Base-by-base conservation (phyloP, 2,113 vertebrate species). In the Perognathus longimembris region DNA sequence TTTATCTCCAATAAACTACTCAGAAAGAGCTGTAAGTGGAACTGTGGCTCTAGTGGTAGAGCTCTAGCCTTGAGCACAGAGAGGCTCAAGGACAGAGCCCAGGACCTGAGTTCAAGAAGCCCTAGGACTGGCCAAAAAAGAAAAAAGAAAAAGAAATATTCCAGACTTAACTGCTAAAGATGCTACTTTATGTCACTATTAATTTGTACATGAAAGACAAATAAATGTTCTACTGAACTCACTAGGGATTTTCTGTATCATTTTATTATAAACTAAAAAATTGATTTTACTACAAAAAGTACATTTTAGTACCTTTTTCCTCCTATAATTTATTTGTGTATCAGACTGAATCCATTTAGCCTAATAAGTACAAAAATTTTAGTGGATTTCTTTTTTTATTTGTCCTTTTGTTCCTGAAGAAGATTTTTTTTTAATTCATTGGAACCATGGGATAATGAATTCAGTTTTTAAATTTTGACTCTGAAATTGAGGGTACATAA, bases 211-310 rank as follows among this genome's bases (percentile, higher is more conserved):
- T 92, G 92, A 94, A 90, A 94, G 89, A 88, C 28, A 66, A 78
- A 87, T 82, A 89, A 93, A 67, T 95, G 61, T 94, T 94, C 93
- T 34, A 97, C 54, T 38, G 24, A n/a, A 20, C 0, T n/a, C n/a
- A 26, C n/a, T 90, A 81, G 94, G 36, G 71, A 67, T 85, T 90
- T 94, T 94, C 90, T 96, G 34, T 88, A 5, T 95, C 71, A 97
- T 96, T 75, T 5, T 0, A 92, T 9, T 86, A 63, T 85, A 54
- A 90, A 11, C 75, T 95, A 85, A 81, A 96, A 92, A 67, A 26
- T 77, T 67, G 59, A 45, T 78, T 59, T 94, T 85, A 88, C 17
- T 91, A 30, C 45, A 83, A 71, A 78, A 71, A 80, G 57, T 92
- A 93, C 91, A 86, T 75, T 79, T 50, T 78, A 85, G 24, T 30